These are phyloP conservation scores for Diogma glabrata DNA, from an alignment of 2,888 invertebrate genomes.

Conservation along the genomic window DNA sequence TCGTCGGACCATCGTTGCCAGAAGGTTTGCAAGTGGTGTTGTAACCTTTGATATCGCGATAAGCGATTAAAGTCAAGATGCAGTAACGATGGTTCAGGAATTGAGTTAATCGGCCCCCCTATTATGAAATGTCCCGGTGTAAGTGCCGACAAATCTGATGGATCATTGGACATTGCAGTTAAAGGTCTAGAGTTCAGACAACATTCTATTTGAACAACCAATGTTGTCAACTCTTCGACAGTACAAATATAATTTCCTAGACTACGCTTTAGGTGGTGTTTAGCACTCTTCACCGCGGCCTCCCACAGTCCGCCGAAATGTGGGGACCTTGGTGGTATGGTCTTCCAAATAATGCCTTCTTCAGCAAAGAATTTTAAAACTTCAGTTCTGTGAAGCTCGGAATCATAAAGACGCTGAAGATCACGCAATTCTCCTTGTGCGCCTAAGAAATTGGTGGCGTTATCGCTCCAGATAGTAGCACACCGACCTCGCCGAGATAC, in stretches of 20 bases:
- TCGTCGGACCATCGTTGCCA: neutral
- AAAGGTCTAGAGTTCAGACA: too few species aligned
- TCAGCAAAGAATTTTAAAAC: too few species aligned
- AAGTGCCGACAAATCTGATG: neutral
- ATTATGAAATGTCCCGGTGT: neutral
- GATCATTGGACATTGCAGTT: too few species aligned
- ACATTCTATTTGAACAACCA: too few species aligned
- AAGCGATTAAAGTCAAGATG: neutral
- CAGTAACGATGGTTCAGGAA: neutral
- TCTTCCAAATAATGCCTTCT: too few species aligned
- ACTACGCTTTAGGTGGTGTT: neutral
- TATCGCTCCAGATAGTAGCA: too few species aligned
- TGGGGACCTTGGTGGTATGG: too few species aligned
- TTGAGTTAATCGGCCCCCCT: neutral
- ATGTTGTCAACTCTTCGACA: too few species aligned
- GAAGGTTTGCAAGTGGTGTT: neutral
- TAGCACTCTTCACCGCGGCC: neutral
- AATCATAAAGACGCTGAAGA: neutral
- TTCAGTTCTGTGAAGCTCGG: neutral
- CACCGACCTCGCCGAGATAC: neutral
- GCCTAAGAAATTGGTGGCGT: neutral
- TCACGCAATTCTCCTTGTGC: neutral
- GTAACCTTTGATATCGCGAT: neutral
- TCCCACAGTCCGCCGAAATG: too few species aligned
- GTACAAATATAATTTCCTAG: neutral